Evolutionary conservation across 2,888 invertebrate genomes (phyloP), one percentile per base, ranked within the genome.

Genomic region (Ferrisia virgata): DNA sequence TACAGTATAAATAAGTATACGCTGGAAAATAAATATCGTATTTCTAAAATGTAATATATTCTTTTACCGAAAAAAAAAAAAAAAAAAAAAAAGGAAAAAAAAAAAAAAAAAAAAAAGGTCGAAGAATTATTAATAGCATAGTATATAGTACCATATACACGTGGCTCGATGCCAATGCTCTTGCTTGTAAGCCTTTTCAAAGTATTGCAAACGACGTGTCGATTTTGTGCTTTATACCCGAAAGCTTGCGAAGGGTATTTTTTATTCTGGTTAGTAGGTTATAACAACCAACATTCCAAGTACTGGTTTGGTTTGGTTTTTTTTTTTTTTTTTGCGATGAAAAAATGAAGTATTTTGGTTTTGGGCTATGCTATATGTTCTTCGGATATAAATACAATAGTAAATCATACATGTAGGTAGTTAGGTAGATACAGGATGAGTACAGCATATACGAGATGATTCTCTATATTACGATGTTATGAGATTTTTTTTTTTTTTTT

Each of bases 91-190:
- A 76, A 76, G 76, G 83, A 83, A 83, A 76, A 83, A 83, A n/a
- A n/a, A n/a, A n/a, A n/a, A n/a, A n/a, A n/a, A n/a, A n/a, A 76
- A 76, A 83, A 83, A 83, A 83, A 83, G 76, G 83, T 83, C 83
- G 83, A 83, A 83, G 83, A 83, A 83, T 83, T 83, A 83, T 83
- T 83, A 72, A 83, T 83, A 83, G 72, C n/a, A n/a, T n/a, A n/a
- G n/a, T n/a, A n/a, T n/a, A n/a, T 76, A 58, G 18, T 81, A 72
- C 72, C 25, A 83, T 83, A n/a, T n/a, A 83, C 83, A 72, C 25
- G 40, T 83, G 83, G 83, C 83, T 40, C 72, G 39, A 25, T 83
- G 83, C 83, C 83, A 83, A 76, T 83, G 28, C 47, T 83, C 83
- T 72, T 11, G 72, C 47, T 83, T 25, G 64, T 64, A 58, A 82